Evolutionary conservation across 2,888 invertebrate genomes (phyloP).

Genomic region (Autographa pulchrina): DNA sequence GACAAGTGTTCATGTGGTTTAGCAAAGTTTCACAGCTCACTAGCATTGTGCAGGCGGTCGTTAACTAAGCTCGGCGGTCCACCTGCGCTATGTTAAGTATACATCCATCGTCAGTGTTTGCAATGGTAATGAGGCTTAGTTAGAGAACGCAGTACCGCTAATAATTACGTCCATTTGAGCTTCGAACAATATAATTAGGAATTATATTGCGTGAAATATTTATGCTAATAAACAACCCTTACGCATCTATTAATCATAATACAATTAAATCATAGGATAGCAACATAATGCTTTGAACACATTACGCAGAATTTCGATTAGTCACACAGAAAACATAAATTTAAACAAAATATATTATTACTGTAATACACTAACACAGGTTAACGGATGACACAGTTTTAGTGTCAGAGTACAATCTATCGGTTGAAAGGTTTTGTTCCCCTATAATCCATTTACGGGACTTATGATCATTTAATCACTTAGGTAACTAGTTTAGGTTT

Average conservation of each 20-base stretch:
- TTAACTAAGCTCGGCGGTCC: constrained; percentile 51
- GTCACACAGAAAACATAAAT: constrained; percentile 11
- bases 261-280: constrained; percentile 35
- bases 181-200: constrained; percentile 52
- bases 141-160: constrained; percentile 57
- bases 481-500: constrained; percentile 52
- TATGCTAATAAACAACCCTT: constrained; percentile 26
- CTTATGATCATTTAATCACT: constrained; percentile 53
- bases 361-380: constrained; percentile 5
- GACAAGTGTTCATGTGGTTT: constrained; percentile 53
- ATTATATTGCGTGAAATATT: constrained; percentile 37
- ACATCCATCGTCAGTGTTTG: constrained; percentile 50
- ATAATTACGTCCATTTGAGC: constrained; percentile 58
- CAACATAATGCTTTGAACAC: constrained; percentile 14
- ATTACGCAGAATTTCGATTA: constrained; percentile 30
- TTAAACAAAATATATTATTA: neutral
- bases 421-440: constrained; percentile 48
- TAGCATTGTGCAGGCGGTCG: constrained; percentile 51
- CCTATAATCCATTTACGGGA: constrained; percentile 57
- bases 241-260: constrained; percentile 29
- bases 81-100: constrained; percentile 42
- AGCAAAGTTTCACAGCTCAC: constrained; percentile 48
- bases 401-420: constrained; percentile 35
- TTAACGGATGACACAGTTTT: constrained; percentile 23
- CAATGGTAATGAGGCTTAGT: constrained; percentile 63